A percentile compares a stretch with the other conserved stretches of the same genome.
Evolutionary conservation across 2,113 vertebrate species (phyloP).

Genomic region (Orycteropus afer): DNA sequence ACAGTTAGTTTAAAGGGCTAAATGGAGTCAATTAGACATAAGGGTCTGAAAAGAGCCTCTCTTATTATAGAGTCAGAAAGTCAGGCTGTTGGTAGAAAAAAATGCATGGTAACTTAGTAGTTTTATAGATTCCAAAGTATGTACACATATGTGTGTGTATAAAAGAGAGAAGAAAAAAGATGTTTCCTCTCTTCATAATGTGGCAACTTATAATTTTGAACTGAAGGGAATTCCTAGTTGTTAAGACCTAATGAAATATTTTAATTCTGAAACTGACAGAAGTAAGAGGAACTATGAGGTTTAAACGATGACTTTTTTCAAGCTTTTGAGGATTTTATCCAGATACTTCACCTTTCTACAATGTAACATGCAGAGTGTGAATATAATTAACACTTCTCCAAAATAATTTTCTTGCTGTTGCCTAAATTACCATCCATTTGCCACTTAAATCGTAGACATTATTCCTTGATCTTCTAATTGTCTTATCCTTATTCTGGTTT

Average conservation of each 20-base stretch:
- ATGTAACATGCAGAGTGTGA: not conserved
- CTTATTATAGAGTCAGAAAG: not conserved
- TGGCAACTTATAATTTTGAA: constrained; percentile 4
- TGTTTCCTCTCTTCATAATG: constrained; percentile 1
- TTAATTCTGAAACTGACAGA: not conserved
- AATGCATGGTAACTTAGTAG: not conserved
- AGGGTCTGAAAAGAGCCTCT: not conserved
- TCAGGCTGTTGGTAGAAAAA: not conserved
- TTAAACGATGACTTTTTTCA: constrained; percentile 28
- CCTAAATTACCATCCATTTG: constrained; percentile 60
- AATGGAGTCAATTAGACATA: not conserved
- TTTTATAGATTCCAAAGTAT: not conserved
- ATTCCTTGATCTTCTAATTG: constrained; percentile 63
- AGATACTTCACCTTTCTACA: constrained; percentile 23
- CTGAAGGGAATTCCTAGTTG: not conserved
- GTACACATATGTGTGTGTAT: not conserved
- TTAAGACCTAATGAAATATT: not conserved
- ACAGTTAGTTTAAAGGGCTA: not conserved
- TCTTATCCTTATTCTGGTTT: constrained; percentile 62
- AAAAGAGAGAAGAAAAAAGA: not conserved
- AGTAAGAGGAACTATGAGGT: not conserved
- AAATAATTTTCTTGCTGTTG: constrained; percentile 51
- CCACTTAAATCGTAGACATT: constrained; percentile 51
- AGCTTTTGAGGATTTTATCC: constrained; percentile 21
- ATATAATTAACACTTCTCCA: constrained; percentile 35